Evolutionary conservation across 2,113 vertebrate species (phyloP).

Genomic region (Notechis scutatus): DNA sequence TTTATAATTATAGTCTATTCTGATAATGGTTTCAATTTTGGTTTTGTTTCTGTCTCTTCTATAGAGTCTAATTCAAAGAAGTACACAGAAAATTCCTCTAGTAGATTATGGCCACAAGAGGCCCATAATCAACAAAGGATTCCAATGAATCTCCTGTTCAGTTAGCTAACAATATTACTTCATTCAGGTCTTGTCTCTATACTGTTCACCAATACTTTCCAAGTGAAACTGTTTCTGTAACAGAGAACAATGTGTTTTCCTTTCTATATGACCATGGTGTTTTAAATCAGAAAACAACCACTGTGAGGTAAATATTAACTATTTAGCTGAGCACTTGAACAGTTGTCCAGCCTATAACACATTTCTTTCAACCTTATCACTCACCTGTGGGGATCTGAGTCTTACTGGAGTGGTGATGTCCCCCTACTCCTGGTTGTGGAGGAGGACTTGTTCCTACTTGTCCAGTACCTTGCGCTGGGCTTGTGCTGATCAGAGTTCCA

Average conservation of each 20-base stretch:
- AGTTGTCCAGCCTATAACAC: background rate
- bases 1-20: background rate
- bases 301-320: background rate
- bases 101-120: background rate
- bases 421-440: slow-evolving; percentile 65
- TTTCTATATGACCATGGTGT: background rate
- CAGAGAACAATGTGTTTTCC: background rate
- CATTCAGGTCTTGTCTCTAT: background rate
- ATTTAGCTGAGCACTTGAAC: background rate
- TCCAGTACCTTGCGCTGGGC: slow-evolving; percentile 68
- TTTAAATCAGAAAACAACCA: background rate
- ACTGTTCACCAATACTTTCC: background rate
- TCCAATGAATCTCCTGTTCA: background rate
- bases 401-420: slow-evolving; percentile 76
- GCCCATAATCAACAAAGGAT: background rate
- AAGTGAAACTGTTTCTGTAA: background rate
- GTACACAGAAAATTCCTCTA: background rate
- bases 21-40: background rate
- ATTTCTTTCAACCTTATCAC: background rate
- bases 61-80: background rate
- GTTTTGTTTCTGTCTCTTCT: background rate
- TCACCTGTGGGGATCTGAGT: slow-evolving; percentile 76
- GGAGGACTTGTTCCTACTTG: slow-evolving; percentile 72
- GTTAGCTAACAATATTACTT: background rate
- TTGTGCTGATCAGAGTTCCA: slow-evolving; percentile 73